Base-by-base conservation (phyloP, 2,888 invertebrate species). In the Ryuthela nishihirai region DNA sequence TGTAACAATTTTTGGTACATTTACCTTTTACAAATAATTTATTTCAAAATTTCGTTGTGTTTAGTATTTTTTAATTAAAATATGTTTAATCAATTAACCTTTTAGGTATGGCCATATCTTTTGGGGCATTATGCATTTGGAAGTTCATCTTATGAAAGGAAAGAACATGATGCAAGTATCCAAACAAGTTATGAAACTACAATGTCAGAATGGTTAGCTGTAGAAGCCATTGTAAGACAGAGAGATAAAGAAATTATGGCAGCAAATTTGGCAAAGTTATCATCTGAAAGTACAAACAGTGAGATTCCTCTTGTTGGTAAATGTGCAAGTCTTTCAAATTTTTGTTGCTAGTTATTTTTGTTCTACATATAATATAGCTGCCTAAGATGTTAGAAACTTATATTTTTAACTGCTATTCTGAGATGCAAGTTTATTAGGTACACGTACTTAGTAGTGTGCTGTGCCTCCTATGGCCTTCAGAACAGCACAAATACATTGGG, bases 131-230 rank as follows among this genome's bases (percentile, higher is more conserved):
- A 89, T 70, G 81, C 83, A 76, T 89, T 88, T 71, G 86, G 85
- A 15, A 84, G 85, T 69, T 83, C 84, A 15, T 68, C 75, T 1
- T 81, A 82, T 60, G 84, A 87, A 65, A 77, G 87, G 10, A 71
- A 73, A 5, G 83, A 83, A 64, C 80, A 85, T 61, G 85, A 86
- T 67, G 78, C 79, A 58, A 79, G 81, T 36, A 84, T 85, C 36
- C 82, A 83, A 56, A 84, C 85, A 38, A 82, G 83, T 58, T 93
- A 91, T 69, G 92, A 94, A 74, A 86, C 86, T 5, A 88, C 87
- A 1, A 90, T 94, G 88, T 90, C 92, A 0, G 93, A 94, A 73
- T 95, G 95, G 95, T 74, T 92, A 58, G 91, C 92, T 0, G 90
- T 94, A 0, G 95, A 97, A 71, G 92, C 92, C 0, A 92, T 94